Conservation (phyloP, 2,888 invertebrate species). For the Drosophila phalerata region DNA sequence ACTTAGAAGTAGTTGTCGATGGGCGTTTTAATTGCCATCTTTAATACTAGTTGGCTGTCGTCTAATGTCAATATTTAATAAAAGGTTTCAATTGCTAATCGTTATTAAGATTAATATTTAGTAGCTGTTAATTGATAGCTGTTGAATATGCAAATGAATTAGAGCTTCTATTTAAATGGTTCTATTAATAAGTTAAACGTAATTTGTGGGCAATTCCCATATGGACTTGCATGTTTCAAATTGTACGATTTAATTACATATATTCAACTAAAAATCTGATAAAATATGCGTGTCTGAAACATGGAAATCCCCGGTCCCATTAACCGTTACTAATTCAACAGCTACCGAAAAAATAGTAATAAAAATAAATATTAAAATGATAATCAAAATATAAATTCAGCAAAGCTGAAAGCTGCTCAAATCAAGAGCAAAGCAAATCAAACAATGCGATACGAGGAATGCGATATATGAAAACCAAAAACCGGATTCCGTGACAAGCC, state of each 20-base stretch:
- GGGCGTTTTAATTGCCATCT: conserved; percentile 42
- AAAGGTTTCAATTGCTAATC: conserved; percentile 41
- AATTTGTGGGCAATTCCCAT: conserved; percentile 17
- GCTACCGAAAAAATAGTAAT: conserved; percentile 40
- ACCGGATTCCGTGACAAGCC: conserved; percentile 64
- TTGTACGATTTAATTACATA: not conserved
- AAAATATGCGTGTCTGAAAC: conserved; percentile 13
- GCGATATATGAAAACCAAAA: conserved; percentile 18
- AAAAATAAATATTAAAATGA: conserved; percentile 23
- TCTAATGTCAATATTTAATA: conserved; percentile 42
- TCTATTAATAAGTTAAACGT: not conserved
- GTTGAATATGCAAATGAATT: conserved; percentile 3
- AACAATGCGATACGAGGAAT: conserved; percentile 30
- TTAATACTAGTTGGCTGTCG: conserved; percentile 14
- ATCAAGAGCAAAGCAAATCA: conserved; percentile 59
- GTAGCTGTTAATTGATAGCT: conserved; percentile 16
- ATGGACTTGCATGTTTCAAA: conserved; percentile 16
- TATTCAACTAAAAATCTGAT: conserved; percentile 17
- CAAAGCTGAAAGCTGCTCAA: conserved; percentile 39
- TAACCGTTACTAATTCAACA: conserved; percentile 43
- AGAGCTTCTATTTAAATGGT: not conserved
- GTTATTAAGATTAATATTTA: conserved; percentile 6
- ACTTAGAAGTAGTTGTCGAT: conserved; percentile 7
- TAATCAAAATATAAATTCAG: conserved; percentile 31
- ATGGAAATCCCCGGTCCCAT: conserved; percentile 32